Percentiles rank a stretch among this genome's conserved stretches.
Evolutionary conservation across 2,113 vertebrate genomes (phyloP).

Genomic region (Pedionomus torquatus): DNA sequence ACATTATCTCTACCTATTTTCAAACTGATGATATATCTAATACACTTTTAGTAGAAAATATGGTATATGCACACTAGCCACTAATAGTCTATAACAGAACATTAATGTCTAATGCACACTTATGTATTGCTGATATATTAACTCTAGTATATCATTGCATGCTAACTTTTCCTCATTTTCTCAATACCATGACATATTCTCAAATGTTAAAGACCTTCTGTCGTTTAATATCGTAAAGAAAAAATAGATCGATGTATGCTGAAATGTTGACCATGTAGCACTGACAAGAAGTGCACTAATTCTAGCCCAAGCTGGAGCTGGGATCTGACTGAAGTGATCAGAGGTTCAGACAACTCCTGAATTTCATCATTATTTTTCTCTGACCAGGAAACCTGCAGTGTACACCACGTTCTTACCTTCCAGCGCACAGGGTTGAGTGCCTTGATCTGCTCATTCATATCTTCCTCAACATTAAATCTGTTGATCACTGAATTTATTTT

Average conservation of each 20-base stretch:
- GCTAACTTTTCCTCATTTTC: neutral
- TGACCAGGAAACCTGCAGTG: neutral
- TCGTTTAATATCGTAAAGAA: too few species aligned
- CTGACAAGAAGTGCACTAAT: neutral
- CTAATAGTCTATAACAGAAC: neutral
- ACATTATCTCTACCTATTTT: neutral
- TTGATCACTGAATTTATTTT: conserved; percentile 97
- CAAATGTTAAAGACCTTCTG: neutral
- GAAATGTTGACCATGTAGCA: neutral
- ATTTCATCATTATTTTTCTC: neutral
- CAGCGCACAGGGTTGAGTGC: conserved; percentile 88
- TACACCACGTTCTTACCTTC: conserved; percentile 78
- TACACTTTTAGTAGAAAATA: neutral
- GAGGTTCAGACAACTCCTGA: neutral
- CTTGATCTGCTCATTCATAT: conserved; percentile 84
- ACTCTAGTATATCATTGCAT: neutral
- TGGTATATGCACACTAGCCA: neutral
- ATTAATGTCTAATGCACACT: neutral
- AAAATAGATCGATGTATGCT: neutral
- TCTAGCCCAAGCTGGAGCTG: neutral
- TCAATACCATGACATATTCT: neutral
- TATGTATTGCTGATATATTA: neutral
- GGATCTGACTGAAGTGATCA: neutral
- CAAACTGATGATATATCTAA: neutral
- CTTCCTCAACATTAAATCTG: conserved; percentile 88